Evolutionary conservation across 2,113 vertebrate genomes (phyloP).

Genomic region (Gymnorhina tibicen): DNA sequence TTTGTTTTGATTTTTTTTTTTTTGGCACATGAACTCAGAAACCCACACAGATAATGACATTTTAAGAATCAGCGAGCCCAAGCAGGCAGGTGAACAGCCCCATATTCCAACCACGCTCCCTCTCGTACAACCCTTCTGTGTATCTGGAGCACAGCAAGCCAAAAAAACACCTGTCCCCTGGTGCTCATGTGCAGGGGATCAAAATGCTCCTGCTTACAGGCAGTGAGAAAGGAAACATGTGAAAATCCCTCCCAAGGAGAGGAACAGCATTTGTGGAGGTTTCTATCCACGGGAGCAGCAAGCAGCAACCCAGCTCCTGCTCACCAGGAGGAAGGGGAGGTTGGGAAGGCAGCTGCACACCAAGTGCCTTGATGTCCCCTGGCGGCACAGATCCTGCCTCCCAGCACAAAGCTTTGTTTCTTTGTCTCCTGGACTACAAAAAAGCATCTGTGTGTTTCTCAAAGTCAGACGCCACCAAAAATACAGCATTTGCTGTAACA

Average conservation of each 20-base stretch:
- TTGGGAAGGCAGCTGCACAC: slow-evolving; percentile 14
- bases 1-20: too few relatives aligned
- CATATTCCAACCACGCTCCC: fast-evolving
- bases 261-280: background rate
- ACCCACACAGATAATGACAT: background rate
- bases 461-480: slow-evolving; percentile 40
- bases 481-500: slow-evolving; percentile 22
- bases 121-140: fast-evolving
- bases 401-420: slow-evolving; percentile 40
- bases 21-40: background rate
- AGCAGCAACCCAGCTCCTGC: background rate
- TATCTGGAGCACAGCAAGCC: background rate
- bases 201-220: background rate
- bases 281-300: background rate
- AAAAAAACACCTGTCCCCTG: background rate
- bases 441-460: slow-evolving; percentile 56
- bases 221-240: background rate
- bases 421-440: slow-evolving; percentile 57
- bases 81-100: background rate
- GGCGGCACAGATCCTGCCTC: slow-evolving; percentile 26
- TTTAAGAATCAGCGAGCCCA: background rate
- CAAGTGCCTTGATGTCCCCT: background rate
- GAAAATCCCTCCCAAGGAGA: background rate
- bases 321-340: background rate
- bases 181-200: background rate